phyloP scores from a whole-genome alignment of 2,888 invertebrate species.

The Drosophila mercatorum region DNA sequence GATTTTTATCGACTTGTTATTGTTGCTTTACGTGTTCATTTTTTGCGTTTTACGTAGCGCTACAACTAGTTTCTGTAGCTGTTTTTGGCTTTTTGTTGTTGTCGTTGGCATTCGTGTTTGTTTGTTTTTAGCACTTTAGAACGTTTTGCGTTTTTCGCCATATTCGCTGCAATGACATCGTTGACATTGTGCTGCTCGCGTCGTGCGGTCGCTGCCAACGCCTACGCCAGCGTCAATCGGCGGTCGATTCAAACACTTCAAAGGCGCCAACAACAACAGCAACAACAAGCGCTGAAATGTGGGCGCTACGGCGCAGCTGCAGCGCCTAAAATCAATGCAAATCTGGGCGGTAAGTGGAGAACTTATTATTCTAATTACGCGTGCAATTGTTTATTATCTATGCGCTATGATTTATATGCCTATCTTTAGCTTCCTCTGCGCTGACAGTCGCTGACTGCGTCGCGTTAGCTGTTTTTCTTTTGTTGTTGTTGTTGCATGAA shows the following conservation, averaged over 20 bases:
- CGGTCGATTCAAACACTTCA: slow-evolving; percentile 71
- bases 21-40: slow-evolving; percentile 43
- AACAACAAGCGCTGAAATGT: slow-evolving; percentile 38
- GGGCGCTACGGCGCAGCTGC: slow-evolving; percentile 60
- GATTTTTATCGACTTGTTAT: slow-evolving; percentile 30
- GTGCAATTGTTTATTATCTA: slow-evolving; percentile 62
- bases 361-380: slow-evolving; percentile 63
- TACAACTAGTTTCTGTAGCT: slow-evolving; percentile 51
- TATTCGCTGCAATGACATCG: slow-evolving; percentile 63
- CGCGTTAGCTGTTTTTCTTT: slow-evolving; percentile 10
- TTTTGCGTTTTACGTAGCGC: slow-evolving; percentile 56
- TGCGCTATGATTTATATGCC: slow-evolving; percentile 54
- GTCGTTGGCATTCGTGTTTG: slow-evolving; percentile 25
- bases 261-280: slow-evolving; percentile 69
- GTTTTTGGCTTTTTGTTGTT: slow-evolving; percentile 48
- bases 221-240: slow-evolving; percentile 57
- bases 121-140: slow-evolving; percentile 30
- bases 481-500: slow-evolving; percentile 4
- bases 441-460: slow-evolving; percentile 12
- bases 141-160: slow-evolving; percentile 37
- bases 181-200: slow-evolving; percentile 67
- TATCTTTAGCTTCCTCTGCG: slow-evolving; percentile 42
- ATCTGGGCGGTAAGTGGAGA: slow-evolving; percentile 67
- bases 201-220: slow-evolving; percentile 60
- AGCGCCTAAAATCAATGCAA: slow-evolving; percentile 59